Evolutionary conservation across 2,113 vertebrate species (phyloP), one percentile per base, ranked within the genome.

Genomic region (Lucifuga dentata): DNA sequence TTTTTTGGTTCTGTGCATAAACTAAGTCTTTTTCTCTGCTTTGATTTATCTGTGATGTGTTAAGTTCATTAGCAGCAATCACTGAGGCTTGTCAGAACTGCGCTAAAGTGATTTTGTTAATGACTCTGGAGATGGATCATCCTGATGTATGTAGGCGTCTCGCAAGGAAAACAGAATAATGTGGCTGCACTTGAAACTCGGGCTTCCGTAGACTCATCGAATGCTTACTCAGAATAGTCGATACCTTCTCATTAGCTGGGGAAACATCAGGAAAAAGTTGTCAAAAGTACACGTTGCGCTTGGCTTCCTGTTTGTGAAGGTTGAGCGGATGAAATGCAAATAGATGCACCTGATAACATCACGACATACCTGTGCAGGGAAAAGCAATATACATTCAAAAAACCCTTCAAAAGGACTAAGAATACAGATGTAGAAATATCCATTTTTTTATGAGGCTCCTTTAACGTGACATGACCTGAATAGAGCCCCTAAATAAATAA

Each of bases 41-140:
- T 81, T 90, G 90, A 91, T 91, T 89, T 90, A 91, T 90, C 82
- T 88, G 77, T 77, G 85, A 90, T 89, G 88, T 87, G 86, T 84
- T 87, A 88, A 87, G 87, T 91, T 91, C 86, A 91, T 91, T 90
- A 91, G 90, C 68, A 45, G 83, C 87, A 87, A 91, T 90, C 90
- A 88, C 90, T 91, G 90, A 90, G 81, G 90, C 90, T 88, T 90
- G 88, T 89, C 88, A 88, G 80, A 89, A 85, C 53, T 46, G 44
- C 66, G 80, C 86, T 87, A 87, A 88, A 91, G 86, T 89, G 90
- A 89, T 91, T 89, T 82, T 81, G 84, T 81, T 91, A 90, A 91
- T 89, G 88, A 90, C 90, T 84, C 86, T 83, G 78, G 86, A 88
- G 90, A 89, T 90, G 86, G 87, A 90, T 90, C 87, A 88, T 87